phyloP scores from a whole-genome alignment of 1,140 invertebrate species.

The Anadara kagoshimensis region DNA sequence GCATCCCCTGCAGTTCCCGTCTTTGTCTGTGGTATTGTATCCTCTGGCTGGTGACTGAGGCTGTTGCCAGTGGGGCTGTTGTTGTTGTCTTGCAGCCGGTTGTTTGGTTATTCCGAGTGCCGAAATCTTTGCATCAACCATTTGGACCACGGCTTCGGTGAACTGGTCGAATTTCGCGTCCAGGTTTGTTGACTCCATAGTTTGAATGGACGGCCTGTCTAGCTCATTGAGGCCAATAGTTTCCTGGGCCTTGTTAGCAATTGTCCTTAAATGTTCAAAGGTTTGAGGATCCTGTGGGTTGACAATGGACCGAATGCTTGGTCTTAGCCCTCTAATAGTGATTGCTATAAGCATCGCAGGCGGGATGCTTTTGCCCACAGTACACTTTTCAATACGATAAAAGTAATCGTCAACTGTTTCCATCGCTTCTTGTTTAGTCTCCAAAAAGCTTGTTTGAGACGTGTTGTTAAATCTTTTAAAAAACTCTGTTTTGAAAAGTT shows the following conservation, averaged over 20 bases:
- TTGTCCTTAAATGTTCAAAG: not conserved
- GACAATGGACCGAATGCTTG: not conserved
- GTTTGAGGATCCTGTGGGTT: constrained; percentile 8
- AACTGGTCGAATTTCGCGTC: not conserved
- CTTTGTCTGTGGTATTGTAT: too few relatives aligned
- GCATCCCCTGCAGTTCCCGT: constrained; percentile 1
- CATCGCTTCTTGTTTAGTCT: too few relatives aligned
- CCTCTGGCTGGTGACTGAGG: not conserved
- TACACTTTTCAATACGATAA: too few relatives aligned
- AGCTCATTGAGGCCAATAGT: not conserved
- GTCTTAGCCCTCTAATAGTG: not conserved
- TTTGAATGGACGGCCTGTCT: not conserved
- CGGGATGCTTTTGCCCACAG: too few relatives aligned
- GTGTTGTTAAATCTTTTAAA: too few relatives aligned
- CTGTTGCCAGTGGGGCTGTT: not conserved
- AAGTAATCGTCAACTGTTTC: too few relatives aligned
- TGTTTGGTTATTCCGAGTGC: not conserved
- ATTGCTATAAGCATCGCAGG: not conserved
- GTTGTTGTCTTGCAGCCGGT: not conserved
- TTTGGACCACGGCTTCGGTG: not conserved
- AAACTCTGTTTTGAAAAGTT: too few relatives aligned
- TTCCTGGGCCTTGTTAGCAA: not conserved
- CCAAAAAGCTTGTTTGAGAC: too few relatives aligned
- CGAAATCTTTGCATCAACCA: not conserved
- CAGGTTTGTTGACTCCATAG: not conserved